phyloP scores from a whole-genome alignment of 37 sponge, comb jelly and placozoan species.

The Spongilla lacustris region DNA sequence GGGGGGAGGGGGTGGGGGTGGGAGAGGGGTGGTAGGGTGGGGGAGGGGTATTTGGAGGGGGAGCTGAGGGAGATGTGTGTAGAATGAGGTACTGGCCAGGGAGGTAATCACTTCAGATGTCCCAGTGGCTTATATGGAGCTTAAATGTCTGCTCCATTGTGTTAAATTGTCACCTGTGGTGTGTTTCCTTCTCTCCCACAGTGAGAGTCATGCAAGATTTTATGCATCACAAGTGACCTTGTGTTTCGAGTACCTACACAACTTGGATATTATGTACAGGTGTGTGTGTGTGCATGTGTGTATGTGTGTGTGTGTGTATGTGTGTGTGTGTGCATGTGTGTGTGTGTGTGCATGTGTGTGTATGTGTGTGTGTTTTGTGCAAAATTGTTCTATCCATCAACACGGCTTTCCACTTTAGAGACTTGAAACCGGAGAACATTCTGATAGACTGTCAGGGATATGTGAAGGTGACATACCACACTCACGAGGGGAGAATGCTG shows the following conservation, averaged over 20 bases:
- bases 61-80: background rate
- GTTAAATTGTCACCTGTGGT: background rate
- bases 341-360: background rate
- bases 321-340: slow-evolving; percentile 36
- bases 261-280: slow-evolving; percentile 98
- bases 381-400: no score
- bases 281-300: slow-evolving; percentile 10
- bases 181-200: background rate
- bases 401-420: slow-evolving; percentile 59
- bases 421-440: slow-evolving; percentile 98
- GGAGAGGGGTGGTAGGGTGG: background rate
- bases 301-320: background rate
- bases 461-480: slow-evolving; percentile 75
- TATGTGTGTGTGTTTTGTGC: background rate
- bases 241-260: slow-evolving; percentile 97
- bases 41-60: background rate
- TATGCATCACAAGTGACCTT: slow-evolving; percentile 98
- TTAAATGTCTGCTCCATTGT: no score
- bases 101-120: no score
- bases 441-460: slow-evolving; percentile 93
- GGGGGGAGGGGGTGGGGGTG: slow-evolving; percentile 15
- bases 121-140: no score
- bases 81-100: no score
- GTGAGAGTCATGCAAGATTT: slow-evolving; percentile 86
- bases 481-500: background rate